phyloP scores from a whole-genome alignment of 2,888 invertebrate species.

The Pheosia tremula region DNA sequence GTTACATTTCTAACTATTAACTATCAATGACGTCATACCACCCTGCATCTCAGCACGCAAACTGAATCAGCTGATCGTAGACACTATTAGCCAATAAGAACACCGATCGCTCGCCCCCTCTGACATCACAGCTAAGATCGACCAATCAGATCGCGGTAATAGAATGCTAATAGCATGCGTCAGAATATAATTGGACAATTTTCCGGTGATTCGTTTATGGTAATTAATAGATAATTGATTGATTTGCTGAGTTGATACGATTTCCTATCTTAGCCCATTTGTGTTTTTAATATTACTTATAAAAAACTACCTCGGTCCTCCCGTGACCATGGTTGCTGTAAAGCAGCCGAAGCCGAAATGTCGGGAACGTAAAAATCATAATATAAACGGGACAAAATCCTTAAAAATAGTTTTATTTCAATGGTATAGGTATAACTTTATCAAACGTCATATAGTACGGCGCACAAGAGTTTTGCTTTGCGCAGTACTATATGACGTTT shows the following conservation, averaged over 20 bases:
- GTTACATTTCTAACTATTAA: not conserved
- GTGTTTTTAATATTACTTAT: too few species aligned
- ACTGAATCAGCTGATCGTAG: not conserved
- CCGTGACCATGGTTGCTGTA: too few species aligned
- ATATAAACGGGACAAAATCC: too few species aligned
- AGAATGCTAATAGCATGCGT: conserved; percentile 10
- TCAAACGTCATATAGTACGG: too few species aligned
- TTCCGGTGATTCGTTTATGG: conserved; percentile 13
- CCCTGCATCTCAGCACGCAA: not conserved
- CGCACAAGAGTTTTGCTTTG: too few species aligned
- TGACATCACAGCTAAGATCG: conserved; percentile 12
- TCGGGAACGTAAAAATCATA: too few species aligned
- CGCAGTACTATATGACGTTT: too few species aligned
- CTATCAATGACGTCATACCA: not conserved
- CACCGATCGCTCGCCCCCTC: conserved; percentile 13
- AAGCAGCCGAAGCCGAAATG: too few species aligned
- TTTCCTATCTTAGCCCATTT: too few species aligned
- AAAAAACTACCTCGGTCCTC: too few species aligned
- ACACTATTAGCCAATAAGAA: conserved; percentile 28
- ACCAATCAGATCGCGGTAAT: conserved; percentile 24
- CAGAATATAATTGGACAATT: conserved; percentile 19
- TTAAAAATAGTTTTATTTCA: too few species aligned
- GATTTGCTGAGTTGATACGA: not conserved
- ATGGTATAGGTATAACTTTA: too few species aligned
- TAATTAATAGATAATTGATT: conserved; percentile 1